Evolutionary conservation across 2,888 invertebrate genomes (phyloP).

Genomic region (Caenorhabditis afra): DNA sequence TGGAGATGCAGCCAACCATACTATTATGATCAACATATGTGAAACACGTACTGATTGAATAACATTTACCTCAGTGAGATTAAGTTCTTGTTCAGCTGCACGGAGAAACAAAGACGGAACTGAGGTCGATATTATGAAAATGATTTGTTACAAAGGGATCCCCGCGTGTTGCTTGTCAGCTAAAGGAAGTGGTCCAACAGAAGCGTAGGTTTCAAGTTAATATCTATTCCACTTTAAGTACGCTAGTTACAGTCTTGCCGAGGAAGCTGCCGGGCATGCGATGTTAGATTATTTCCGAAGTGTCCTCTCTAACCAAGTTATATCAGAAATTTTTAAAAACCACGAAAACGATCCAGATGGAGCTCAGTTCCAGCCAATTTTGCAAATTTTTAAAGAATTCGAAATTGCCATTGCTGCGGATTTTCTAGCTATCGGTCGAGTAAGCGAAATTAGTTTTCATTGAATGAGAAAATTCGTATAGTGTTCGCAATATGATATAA

Average conservation of each 20-base stretch:
- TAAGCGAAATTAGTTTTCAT: not conserved
- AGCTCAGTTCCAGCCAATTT: not conserved
- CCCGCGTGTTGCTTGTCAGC: constrained; percentile 31
- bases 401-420: constrained; percentile 6
- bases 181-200: constrained; percentile 9
- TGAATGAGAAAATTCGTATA: not conserved
- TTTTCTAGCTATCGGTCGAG: constrained; percentile 14
- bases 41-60: not conserved
- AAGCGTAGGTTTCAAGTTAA: too few species aligned
- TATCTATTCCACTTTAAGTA: too few species aligned
- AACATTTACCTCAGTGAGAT: not conserved
- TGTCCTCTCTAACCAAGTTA: not conserved
- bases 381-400: constrained; percentile 14
- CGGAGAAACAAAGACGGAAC: too few species aligned
- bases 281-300: constrained; percentile 38
- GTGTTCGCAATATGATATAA: constrained; percentile 34
- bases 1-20: not conserved
- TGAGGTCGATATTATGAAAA: not conserved
- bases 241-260: constrained; percentile 7
- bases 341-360: not conserved
- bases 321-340: not conserved
- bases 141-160: constrained; percentile 24
- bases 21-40: not conserved
- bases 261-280: constrained; percentile 22
- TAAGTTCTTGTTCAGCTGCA: not conserved